These are phyloP conservation scores for Fundulus diaphanus DNA, from an alignment of 2,797 vertebrate genomes.

Conservation along the genomic window DNA sequence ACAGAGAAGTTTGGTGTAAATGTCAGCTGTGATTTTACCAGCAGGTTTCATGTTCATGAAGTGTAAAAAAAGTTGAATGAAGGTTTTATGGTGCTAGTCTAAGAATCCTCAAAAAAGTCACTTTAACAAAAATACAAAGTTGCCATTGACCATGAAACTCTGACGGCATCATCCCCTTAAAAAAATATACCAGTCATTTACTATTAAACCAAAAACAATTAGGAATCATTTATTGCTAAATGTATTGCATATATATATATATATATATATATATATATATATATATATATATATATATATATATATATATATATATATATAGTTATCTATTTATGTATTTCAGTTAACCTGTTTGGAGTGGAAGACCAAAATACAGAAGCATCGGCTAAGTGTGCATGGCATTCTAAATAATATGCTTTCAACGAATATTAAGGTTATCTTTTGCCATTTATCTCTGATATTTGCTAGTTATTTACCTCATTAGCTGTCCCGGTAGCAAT, in stretches of 20 bases:
- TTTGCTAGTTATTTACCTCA: not conserved
- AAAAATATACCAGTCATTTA: not conserved
- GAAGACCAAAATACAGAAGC: too few species aligned
- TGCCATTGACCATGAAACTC: not conserved
- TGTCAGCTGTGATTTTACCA: slow-evolving; percentile 5
- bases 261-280: too few species aligned
- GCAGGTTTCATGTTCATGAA: not conserved
- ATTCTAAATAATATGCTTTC: too few species aligned
- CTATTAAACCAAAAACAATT: not conserved
- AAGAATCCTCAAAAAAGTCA: not conserved
- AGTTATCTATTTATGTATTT: too few species aligned
- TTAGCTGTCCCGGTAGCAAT: not conserved
- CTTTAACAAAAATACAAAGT: not conserved
- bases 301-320: too few species aligned
- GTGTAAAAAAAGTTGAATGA: not conserved
- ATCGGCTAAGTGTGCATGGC: too few species aligned
- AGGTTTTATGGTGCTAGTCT: not conserved
- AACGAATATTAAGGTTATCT: too few species aligned
- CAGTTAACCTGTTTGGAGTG: too few species aligned
- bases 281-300: too few species aligned
- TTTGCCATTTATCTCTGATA: not conserved
- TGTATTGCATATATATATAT: too few species aligned
- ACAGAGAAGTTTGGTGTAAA: not conserved
- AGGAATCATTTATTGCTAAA: too few species aligned
- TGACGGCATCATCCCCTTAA: not conserved